A percentile compares a stretch with the other conserved stretches of the same genome.
phyloP scores from a whole-genome alignment of 2,888 invertebrate species.

The Sialis lutaria region DNA sequence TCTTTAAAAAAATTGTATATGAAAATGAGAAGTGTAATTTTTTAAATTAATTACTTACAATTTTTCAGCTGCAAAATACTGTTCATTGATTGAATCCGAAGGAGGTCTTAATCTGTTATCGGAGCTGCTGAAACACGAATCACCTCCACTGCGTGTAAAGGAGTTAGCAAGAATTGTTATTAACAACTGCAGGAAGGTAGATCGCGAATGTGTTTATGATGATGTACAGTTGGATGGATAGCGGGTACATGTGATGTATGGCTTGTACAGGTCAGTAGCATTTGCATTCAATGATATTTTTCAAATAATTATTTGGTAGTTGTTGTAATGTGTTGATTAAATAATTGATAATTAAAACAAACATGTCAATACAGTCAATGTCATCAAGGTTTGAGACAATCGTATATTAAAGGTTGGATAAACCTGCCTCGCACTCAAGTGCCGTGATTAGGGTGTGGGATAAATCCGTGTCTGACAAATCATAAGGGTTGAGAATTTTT shows the following conservation, averaged over 20 bases:
- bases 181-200: slow-evolving; percentile 35
- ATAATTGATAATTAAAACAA: too few species aligned
- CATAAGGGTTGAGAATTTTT: too few species aligned
- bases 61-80: slow-evolving; percentile 77
- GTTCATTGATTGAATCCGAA: slow-evolving; percentile 69
- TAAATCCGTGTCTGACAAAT: too few species aligned
- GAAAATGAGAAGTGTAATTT: too few species aligned
- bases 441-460: too few species aligned
- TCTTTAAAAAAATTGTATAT: too few species aligned
- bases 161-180: slow-evolving; percentile 49
- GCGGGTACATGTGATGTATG: background rate
- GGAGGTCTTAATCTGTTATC: slow-evolving; percentile 62
- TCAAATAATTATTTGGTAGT: background rate
- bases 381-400: too few species aligned
- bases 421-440: too few species aligned
- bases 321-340: background rate
- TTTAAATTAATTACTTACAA: slow-evolving; percentile 9
- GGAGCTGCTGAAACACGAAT: slow-evolving; percentile 40
- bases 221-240: slow-evolving; percentile 14
- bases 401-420: too few species aligned
- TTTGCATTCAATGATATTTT: background rate
- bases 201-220: slow-evolving; percentile 12
- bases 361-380: too few species aligned
- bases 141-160: slow-evolving; percentile 48
- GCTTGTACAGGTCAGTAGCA: background rate